Conservation (phyloP, 2,113 vertebrate species). For the Leptobrachium leishanense region DNA sequence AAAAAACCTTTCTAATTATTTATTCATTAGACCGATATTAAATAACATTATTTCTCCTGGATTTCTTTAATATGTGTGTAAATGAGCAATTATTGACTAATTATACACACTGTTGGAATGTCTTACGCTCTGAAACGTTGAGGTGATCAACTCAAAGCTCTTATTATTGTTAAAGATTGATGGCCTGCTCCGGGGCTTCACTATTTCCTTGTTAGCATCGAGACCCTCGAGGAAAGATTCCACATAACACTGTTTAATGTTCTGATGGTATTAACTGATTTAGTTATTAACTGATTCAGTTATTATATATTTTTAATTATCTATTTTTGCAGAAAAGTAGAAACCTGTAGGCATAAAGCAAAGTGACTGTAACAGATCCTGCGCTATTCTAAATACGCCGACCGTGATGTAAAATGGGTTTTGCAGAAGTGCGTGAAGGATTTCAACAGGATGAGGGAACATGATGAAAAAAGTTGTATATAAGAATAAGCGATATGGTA, state of each 20-base stretch:
- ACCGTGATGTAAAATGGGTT: no score
- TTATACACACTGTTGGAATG: conserved; percentile 7
- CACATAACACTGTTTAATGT: neutral
- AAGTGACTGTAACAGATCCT: no score
- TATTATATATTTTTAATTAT: no score
- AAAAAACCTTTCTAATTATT: conserved; percentile 2
- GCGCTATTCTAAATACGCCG: no score
- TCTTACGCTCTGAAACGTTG: neutral
- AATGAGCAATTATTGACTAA: conserved; percentile 12
- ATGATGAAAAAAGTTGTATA: no score
- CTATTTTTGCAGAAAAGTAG: no score
- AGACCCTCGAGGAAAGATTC: neutral
- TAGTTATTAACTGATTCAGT: no score
- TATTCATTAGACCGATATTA: conserved; percentile 19
- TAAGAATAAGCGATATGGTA: no score
- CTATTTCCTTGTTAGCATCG: neutral
- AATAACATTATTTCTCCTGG: conserved; percentile 19
- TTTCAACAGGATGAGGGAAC: no score
- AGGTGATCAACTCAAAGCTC: conserved; percentile 6
- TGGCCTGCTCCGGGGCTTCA: conserved; percentile 1
- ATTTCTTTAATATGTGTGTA: neutral
- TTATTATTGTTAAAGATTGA: conserved; percentile 7
- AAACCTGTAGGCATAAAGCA: no score
- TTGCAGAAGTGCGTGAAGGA: no score
- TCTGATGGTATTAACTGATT: neutral